A percentile compares a stretch with the other conserved stretches of the same genome.
Conservation (phyloP, 2,113 vertebrate species). For the Naja naja region DNA sequence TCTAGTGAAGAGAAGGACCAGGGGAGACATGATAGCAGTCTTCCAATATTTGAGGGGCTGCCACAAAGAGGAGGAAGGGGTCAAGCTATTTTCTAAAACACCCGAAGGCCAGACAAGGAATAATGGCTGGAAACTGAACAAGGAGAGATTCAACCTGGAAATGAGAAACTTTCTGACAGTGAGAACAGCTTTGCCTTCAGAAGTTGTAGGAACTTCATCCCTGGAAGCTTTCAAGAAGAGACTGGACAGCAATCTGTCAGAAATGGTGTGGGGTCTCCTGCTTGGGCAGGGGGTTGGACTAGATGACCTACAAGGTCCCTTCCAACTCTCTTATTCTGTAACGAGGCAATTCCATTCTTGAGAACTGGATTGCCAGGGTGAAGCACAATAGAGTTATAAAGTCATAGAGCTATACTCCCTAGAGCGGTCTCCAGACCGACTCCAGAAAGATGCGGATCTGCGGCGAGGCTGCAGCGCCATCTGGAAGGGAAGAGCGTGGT, state of each 20-base stretch:
- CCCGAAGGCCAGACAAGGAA: no score
- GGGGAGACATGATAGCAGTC: no score
- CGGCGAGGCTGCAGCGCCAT: not conserved
- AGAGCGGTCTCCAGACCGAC: not conserved
- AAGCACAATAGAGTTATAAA: not conserved
- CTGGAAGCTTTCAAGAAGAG: not conserved
- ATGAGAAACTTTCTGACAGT: not conserved
- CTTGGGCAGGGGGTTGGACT: not conserved
- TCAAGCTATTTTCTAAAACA: no score
- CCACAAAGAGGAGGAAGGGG: no score
- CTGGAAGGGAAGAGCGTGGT: not conserved
- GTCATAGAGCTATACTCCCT: not conserved
- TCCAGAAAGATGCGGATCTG: not conserved
- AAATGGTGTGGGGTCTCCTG: not conserved
- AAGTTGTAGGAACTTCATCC: not conserved
- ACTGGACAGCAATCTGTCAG: not conserved
- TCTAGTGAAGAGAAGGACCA: not conserved
- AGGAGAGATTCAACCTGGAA: not conserved
- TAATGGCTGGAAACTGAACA: not conserved
- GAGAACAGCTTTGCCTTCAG: not conserved
- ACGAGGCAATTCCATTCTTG: not conserved
- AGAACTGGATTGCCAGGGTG: not conserved
- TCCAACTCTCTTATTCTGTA: no score
- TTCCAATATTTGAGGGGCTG: not conserved
- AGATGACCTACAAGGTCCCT: not conserved